Evolutionary conservation across 35 echinoderm and acorn worm species (phyloP), one percentile per base, ranked within the genome.

Genomic region (Hemicentrotus pulcherrimus): DNA sequence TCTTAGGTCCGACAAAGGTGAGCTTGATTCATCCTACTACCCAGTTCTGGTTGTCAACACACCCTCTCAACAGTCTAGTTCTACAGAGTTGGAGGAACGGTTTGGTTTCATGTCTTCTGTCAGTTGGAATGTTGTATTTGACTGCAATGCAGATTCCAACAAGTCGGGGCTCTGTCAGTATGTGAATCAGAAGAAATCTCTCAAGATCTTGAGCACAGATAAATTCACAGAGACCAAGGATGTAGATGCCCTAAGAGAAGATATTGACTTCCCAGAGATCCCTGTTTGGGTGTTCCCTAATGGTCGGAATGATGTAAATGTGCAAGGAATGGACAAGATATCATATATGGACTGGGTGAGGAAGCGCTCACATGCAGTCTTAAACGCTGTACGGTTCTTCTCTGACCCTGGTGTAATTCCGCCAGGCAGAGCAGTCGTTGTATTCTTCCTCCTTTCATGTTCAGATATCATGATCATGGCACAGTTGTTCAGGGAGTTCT

Each of bases 401-500:
- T 78, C 97, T 28, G 65, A 96, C 50, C 95, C 61, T 19, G 46
- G 70, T 30, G 94, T 96, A 14, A 95, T 97, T 86, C 95, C 95
- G 31, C 13, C 50, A 41, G 86, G 46, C 2, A 95, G 94, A 32
- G 61, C 95, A 32, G 95, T 96, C 2, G 86, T 97, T 35, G 32
- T 97, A 5, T 96, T 97, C 59, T 47, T 97, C 10, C 55, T 97
- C 0, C 88, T 97, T 6, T 95, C 94, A 4, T 48, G 86, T n/a
- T 85, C 94, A 52, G 94, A 97, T 32, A 95, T 97, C 9, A 94
- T 86, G 31, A 90, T 97, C 19, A 46, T 96, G 70, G 93, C 94
- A 89, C 94, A 97, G 24, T 92, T 94, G 85, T 97, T 97, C 89
- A 47, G 97, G 30, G 96, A 97, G 45, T 94, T 96, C 71, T 97